phyloP scores from a whole-genome alignment of 2,797 vertebrate genomes.

The Macrochelys suwanniensis region DNA sequence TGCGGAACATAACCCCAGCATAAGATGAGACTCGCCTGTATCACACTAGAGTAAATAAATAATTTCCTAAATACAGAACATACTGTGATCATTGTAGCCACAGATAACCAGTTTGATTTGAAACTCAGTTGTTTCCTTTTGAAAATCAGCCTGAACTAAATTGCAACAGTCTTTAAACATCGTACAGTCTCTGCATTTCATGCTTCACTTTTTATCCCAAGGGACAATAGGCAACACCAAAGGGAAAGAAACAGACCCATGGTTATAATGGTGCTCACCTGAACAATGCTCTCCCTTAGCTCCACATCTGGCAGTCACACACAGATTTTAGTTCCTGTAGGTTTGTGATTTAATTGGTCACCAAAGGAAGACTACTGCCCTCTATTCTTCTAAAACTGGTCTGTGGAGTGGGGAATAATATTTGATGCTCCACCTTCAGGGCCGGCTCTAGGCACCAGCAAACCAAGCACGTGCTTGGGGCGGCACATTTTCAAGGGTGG shows the following conservation, averaged over 20 bases:
- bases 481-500: no score
- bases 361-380: slow-evolving; percentile 67
- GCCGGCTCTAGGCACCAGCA: no score
- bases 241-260: slow-evolving; percentile 57
- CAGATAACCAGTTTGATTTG: slow-evolving; percentile 72
- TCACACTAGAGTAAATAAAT: slow-evolving; percentile 63
- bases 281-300: slow-evolving; percentile 55
- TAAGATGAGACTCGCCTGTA: neutral
- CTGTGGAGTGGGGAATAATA: slow-evolving; percentile 24
- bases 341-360: slow-evolving; percentile 69
- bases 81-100: slow-evolving; percentile 32
- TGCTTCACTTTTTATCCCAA: slow-evolving; percentile 72
- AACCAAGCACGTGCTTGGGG: no score
- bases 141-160: slow-evolving; percentile 74
- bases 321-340: slow-evolving; percentile 52
- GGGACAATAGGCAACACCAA: slow-evolving; percentile 67
- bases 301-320: slow-evolving; percentile 16
- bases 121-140: slow-evolving; percentile 59
- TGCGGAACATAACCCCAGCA: no score
- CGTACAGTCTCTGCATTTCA: slow-evolving; percentile 74
- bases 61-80: slow-evolving; percentile 56
- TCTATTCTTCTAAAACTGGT: neutral
- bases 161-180: slow-evolving; percentile 71
- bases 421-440: slow-evolving; percentile 34
- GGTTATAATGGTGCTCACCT: slow-evolving; percentile 59